phyloP scores from a whole-genome alignment of 2,113 vertebrate species.

The Dasyprocta punctata region DNA sequence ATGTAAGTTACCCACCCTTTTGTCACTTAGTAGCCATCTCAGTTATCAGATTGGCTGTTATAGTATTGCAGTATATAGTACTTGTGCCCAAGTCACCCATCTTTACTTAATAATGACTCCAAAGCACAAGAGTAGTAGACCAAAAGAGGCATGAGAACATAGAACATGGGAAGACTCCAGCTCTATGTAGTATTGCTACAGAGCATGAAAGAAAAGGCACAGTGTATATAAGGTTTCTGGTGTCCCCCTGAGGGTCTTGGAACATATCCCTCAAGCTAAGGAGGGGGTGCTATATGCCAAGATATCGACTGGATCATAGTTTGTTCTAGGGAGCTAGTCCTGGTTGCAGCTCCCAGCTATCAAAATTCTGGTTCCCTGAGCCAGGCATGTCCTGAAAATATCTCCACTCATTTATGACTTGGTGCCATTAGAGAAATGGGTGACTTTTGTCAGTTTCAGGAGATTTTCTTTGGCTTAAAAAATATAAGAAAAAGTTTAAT shows the following conservation, averaged over 20 bases:
- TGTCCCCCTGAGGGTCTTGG: neutral
- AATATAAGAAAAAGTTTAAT: neutral
- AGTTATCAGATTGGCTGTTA: neutral
- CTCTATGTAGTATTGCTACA: neutral
- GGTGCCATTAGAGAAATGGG: slow-evolving; percentile 15
- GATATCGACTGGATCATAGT: neutral
- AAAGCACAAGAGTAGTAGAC: neutral
- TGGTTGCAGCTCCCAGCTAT: slow-evolving; percentile 12
- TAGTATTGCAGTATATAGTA: neutral
- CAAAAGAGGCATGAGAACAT: neutral
- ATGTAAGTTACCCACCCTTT: neutral
- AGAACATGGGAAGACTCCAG: neutral
- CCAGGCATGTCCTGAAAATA: neutral
- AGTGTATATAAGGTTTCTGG: neutral
- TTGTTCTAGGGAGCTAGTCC: neutral
- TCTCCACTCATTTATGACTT: neutral
- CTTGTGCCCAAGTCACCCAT: neutral
- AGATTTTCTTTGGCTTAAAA: slow-evolving; percentile 64
- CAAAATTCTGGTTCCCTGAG: slow-evolving; percentile 34
- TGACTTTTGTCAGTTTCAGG: slow-evolving; percentile 9
- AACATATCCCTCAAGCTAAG: neutral
- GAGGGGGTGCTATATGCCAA: neutral
- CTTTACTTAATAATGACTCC: neutral
- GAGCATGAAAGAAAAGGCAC: neutral
- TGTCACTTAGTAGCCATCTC: neutral